Base-by-base conservation (phyloP, 2,797 vertebrate species). In the Thunnus albacares region DNA sequence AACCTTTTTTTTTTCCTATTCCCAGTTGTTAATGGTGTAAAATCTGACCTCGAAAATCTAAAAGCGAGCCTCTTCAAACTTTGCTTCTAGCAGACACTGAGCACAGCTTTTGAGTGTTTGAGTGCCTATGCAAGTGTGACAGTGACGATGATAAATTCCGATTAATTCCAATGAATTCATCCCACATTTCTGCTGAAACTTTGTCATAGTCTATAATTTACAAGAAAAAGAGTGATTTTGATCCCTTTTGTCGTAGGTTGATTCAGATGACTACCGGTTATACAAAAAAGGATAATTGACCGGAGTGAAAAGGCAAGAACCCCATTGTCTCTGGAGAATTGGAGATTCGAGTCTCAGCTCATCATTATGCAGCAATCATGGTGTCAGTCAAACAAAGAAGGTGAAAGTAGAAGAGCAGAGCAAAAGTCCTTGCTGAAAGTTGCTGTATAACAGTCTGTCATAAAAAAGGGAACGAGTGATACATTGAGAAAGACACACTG, bases 261-360 rank as follows among this genome's bases (percentile, higher is more conserved):
- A 92, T 77, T 92, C 82, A 81, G 72, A 86, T 73, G 69, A 87
- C 66, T 77, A 45, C 65, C 43, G 41, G 77, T 83, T 58, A 70
- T 69, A 77, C 26, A 51, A 43, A 22, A 80, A 80, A 62, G 45
- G 45, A 90, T 90, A 93, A 91, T 90, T 92, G 85, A 82, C 79
- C 63, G 2, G 59, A 86, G 73, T 87, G 79, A 91, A 89, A 86
- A 82, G 85, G 74, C 30, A n/a, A 88, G 85, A 82, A 80, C 71
- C 58, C 72, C 58, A 67, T 84, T 2, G 70, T 88, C 80, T 81
- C 79, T 65, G 59, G 69, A 83, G 85, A 83, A 86, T 38, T 24
- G 38, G 14, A 76, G 75, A 88, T 86, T 90, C n/a, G 80, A 80
- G 77, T 41, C 66, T 82, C 59, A 13, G 59, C 81, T 87, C 74